Conservation (phyloP, 2,797 vertebrate species). For the Enteromius treurensis region DNA sequence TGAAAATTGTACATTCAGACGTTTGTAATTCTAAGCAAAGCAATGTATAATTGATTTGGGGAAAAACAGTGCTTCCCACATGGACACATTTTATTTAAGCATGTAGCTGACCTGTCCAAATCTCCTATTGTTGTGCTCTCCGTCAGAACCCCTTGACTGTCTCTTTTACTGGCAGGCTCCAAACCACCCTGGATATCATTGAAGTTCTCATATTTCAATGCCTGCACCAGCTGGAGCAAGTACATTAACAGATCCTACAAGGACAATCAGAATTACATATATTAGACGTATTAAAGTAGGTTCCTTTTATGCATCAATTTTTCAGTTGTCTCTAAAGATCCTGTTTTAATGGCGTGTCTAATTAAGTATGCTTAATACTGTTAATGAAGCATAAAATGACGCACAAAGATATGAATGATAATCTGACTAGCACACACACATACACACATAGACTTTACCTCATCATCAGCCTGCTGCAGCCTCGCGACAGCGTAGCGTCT, state of each 20-base stretch:
- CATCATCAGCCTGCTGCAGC: conserved; percentile 94
- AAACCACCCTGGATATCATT: conserved; percentile 92
- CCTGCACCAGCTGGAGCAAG: conserved; percentile 95
- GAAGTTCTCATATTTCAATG: conserved; percentile 96
- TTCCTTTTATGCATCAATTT: neutral
- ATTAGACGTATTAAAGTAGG: neutral
- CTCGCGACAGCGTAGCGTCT: conserved; percentile 93
- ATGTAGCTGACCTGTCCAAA: conserved; percentile 84
- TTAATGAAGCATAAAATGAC: neutral
- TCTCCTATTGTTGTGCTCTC: conserved; percentile 81
- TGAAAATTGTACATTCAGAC: neutral
- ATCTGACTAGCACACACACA: neutral
- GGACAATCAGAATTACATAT: neutral
- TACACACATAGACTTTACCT: conserved; percentile 75
- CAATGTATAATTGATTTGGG: neutral
- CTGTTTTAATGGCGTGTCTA: neutral
- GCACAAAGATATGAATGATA: neutral
- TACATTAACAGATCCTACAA: conserved; percentile 95
- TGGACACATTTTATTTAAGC: neutral
- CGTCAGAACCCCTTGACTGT: conserved; percentile 85
- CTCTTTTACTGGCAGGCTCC: conserved; percentile 89
- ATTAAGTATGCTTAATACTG: neutral
- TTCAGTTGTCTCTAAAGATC: neutral
- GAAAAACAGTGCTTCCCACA: neutral
- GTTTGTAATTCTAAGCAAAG: neutral